Evolutionary conservation across 2,113 vertebrate genomes (phyloP), one percentile per base, ranked within the genome.

Genomic region (Acanthisitta chloris): DNA sequence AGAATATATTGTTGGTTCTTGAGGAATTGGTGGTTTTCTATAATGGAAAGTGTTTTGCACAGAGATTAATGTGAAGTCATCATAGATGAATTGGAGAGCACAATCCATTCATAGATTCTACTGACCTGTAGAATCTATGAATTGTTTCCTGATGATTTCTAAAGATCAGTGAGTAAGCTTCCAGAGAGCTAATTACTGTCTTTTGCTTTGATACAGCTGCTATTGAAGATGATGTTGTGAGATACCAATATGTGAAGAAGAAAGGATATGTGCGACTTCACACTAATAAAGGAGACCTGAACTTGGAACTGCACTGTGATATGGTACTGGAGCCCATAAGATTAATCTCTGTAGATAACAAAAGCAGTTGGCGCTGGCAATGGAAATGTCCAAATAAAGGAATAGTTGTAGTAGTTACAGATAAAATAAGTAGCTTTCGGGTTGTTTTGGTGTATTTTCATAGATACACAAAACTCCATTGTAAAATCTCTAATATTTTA

Each of bases 181-280:
- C 43, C 71, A 65, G 38, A 54, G 26, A 81, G 14, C 36, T 92
- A 66, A 96, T 88, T 59, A 23, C 17, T 91, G 31, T 48, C 14
- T 77, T 95, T 80, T 95, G 33, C 49, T 86, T 88, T 88, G 23
- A 8, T 74, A 25, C 64, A 98, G 98, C 98, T 33, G 98, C 99
- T 82, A 99, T 99, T 14, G 98, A 99, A 0, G 99, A 99, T 6
- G 99, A 99, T 34, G 88, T 98, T 0, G 98, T 99, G 55, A 99
- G 99, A 19, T 99, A 99, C 97, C 97, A 96, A 20, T 99, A 99
- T 1, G 99, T 99, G 94, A 99, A 99, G 98, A 99, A 99, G 92
- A 99, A 99, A 88, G 99, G 99, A 62, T 99, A 99, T 4, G 98
- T 99, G 62, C 98, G 99, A 66, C 97, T 99, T 17, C 99, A 99